phyloP scores from a whole-genome alignment of 2,888 invertebrate genomes.

The Cheilosia soror region DNA sequence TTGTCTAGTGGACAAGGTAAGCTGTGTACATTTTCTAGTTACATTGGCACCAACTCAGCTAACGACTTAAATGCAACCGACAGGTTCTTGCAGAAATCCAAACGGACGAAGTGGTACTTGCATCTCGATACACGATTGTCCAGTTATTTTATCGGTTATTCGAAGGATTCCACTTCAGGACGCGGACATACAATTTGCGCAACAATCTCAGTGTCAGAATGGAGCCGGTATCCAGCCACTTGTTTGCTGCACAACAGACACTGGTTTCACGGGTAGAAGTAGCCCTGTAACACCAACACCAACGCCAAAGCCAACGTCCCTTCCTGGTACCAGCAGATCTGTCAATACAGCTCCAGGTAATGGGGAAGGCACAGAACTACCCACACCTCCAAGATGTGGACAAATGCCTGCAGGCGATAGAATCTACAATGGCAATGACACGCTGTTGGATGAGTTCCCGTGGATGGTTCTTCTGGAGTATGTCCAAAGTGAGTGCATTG shows the following conservation, averaged over 20 bases:
- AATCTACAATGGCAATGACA: conserved; percentile 86
- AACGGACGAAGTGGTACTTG: conserved; percentile 80
- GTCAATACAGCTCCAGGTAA: conserved; percentile 45
- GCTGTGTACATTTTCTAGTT: conserved; percentile 16
- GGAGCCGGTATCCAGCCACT: conserved; percentile 79
- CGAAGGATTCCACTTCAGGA: conserved; percentile 68
- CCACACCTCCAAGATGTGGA: conserved; percentile 80
- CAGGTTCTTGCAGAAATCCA: conserved; percentile 85
- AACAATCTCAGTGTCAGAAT: conserved; percentile 79
- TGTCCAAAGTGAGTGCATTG: conserved; percentile 85
- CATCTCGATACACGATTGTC: conserved; percentile 81
- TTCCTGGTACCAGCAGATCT: neutral
- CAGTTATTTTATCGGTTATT: conserved; percentile 78
- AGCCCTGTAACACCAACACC: conserved; percentile 15
- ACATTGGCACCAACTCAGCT: neutral
- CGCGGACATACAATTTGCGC: conserved; percentile 78
- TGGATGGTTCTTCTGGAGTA: conserved; percentile 88
- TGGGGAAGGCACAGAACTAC: conserved; percentile 78
- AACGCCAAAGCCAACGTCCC: conserved; percentile 23
- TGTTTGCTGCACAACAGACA: conserved; percentile 81
- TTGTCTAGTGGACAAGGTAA: conserved; percentile 57
- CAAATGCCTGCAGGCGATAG: conserved; percentile 82
- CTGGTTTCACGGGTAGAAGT: conserved; percentile 60
- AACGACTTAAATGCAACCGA: conserved; percentile 9
- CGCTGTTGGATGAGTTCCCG: conserved; percentile 87